These are phyloP conservation scores for Murina feae DNA, from an alignment of 2,113 vertebrate species.

Conservation along the genomic window DNA sequence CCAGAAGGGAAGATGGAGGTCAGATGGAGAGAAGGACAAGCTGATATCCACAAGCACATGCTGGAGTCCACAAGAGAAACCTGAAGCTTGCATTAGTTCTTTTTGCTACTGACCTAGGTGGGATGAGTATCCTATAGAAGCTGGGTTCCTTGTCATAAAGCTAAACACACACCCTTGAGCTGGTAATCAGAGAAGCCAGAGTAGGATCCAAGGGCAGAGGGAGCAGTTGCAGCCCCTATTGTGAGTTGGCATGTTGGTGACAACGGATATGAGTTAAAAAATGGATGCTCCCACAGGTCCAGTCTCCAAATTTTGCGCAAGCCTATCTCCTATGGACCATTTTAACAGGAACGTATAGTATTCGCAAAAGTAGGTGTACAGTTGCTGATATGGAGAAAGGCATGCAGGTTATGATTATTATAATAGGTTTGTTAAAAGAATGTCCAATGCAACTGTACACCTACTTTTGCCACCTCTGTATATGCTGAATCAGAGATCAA, in stretches of 20 bases:
- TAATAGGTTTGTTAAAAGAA: neutral
- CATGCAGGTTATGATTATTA: neutral
- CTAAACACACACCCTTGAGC: neutral
- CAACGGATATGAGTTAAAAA: neutral
- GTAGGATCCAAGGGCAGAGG: neutral
- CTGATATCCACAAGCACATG: neutral
- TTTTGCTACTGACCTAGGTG: neutral
- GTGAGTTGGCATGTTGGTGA: rapidly evolving
- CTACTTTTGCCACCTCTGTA: neutral
- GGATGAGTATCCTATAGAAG: neutral
- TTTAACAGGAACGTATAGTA: rapidly evolving
- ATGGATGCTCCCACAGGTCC: neutral
- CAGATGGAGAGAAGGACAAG: neutral
- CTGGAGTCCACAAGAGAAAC: rapidly evolving
- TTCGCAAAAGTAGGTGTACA: too few species aligned
- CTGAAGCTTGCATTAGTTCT: neutral
- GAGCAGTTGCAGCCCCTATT: too few species aligned
- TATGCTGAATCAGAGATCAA: neutral
- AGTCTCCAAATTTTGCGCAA: neutral
- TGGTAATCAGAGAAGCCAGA: neutral
- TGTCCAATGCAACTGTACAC: neutral
- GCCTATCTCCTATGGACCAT: rapidly evolving
- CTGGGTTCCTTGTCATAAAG: neutral
- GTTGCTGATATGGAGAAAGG: neutral
- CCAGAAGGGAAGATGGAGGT: neutral